Percentiles rank a stretch among this genome's conserved stretches.
These are phyloP conservation scores for Sinohyriopsis cumingii DNA, from an alignment of 2,888 invertebrate genomes.

Conservation along the genomic window DNA sequence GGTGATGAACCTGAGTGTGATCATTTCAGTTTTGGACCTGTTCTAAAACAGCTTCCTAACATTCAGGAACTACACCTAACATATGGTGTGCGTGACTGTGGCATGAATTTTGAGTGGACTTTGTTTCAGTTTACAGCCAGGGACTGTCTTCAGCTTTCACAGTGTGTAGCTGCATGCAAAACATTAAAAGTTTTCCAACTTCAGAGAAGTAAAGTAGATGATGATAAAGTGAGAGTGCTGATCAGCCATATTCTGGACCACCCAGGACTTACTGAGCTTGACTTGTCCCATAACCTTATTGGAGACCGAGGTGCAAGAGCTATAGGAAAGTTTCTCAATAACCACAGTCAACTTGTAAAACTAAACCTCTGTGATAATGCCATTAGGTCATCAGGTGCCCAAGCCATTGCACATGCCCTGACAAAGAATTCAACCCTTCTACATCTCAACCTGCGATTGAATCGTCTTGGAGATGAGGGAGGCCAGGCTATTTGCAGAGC, in stretches of 20 bases:
- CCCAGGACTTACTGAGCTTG: conserved; percentile 66
- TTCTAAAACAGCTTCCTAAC: conserved; percentile 63
- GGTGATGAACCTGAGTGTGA: conserved; percentile 70
- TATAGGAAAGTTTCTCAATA: conserved; percentile 72
- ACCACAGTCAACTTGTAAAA: conserved; percentile 66
- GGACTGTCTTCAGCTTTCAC: conserved; percentile 70
- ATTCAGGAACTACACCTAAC: conserved; percentile 69
- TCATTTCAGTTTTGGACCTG: conserved; percentile 70
- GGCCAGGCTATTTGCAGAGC: conserved; percentile 70
- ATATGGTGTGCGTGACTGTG: conserved; percentile 71
- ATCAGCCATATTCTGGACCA: conserved; percentile 71
- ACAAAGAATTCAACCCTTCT: conserved; percentile 69
- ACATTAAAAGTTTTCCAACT: conserved; percentile 66
- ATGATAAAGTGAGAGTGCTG: conserved; percentile 69
- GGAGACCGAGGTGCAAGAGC: conserved; percentile 71
- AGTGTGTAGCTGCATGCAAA: conserved; percentile 68
- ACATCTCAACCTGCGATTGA: conserved; percentile 65
- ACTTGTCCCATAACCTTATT: conserved; percentile 71
- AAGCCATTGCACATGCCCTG: conserved; percentile 71
- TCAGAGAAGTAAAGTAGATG: conserved; percentile 70
- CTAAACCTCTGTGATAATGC: conserved; percentile 69
- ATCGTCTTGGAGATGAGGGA: conserved; percentile 72
- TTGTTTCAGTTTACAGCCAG: conserved; percentile 72
- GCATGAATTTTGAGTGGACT: conserved; percentile 73
- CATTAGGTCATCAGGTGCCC: conserved; percentile 69